phyloP scores from a whole-genome alignment of 2,888 invertebrate species.

The Laothoe populi region DNA sequence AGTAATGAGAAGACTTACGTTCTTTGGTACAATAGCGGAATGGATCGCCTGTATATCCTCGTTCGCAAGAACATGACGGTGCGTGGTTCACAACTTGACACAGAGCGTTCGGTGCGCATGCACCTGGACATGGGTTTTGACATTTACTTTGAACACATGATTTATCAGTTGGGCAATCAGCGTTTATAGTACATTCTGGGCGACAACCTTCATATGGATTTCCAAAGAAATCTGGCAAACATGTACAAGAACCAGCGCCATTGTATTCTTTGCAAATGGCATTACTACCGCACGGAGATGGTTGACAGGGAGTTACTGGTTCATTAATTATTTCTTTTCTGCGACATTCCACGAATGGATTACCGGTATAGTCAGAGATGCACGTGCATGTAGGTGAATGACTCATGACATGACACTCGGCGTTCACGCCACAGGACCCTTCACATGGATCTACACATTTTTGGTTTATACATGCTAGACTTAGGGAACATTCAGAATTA shows the following conservation, averaged over 20 bases:
- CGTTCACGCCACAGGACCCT: constrained; percentile 88
- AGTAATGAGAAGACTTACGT: constrained; percentile 74
- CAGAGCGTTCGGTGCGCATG: constrained; percentile 90
- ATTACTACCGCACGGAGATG: constrained; percentile 88
- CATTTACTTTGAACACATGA: constrained; percentile 91
- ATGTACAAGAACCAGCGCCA: constrained; percentile 88
- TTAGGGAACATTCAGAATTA: constrained; percentile 89
- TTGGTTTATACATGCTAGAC: constrained; percentile 89
- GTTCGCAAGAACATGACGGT: constrained; percentile 87
- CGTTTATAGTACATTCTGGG: constrained; percentile 89
- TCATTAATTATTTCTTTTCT: constrained; percentile 67
- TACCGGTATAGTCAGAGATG: constrained; percentile 87
- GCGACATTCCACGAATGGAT: constrained; percentile 89
- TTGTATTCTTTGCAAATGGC: constrained; percentile 86
- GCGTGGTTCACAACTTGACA: constrained; percentile 90
- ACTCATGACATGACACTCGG: constrained; percentile 90
- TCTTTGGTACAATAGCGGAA: constrained; percentile 86
- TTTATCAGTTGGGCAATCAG: constrained; percentile 88
- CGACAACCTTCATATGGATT: constrained; percentile 91
- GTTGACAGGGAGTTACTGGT: constrained; percentile 82
- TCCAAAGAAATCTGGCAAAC: constrained; percentile 88
- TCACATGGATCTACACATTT: constrained; percentile 91
- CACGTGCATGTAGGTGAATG: constrained; percentile 91
- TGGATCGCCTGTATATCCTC: constrained; percentile 90
- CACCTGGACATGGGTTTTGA: constrained; percentile 90